phyloP scores from a whole-genome alignment of 2,888 invertebrate species.

The Dendrolimus pini region DNA sequence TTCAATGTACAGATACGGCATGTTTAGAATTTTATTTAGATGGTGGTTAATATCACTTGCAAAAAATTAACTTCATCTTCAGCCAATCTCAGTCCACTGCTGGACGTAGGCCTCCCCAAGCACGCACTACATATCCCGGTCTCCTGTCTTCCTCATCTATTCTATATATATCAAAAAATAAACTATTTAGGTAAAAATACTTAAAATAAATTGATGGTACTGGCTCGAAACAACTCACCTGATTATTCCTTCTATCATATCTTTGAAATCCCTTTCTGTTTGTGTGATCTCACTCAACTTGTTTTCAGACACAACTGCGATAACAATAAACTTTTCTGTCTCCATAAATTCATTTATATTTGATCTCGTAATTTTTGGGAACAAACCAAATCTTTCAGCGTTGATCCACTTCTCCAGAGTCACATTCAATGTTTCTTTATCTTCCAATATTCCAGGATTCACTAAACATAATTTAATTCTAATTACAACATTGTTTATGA shows the following conservation, averaged over 20 bases:
- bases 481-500: too few species aligned
- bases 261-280: constrained; percentile 88
- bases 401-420: constrained; percentile 92
- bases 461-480: constrained; percentile 26
- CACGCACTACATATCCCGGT: too few species aligned
- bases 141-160: too few species aligned
- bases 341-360: constrained; percentile 90
- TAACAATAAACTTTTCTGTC: constrained; percentile 90
- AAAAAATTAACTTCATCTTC: too few species aligned
- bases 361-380: constrained; percentile 90
- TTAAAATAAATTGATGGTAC: too few species aligned
- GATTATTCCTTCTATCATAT: constrained; percentile 89
- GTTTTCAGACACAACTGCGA: constrained; percentile 92
- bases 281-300: constrained; percentile 87
- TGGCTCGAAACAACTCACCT: constrained; percentile 43
- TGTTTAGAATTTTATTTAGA: too few species aligned
- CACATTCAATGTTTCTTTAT: constrained; percentile 70
- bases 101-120: too few species aligned
- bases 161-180: too few species aligned
- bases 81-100: too few species aligned
- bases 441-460: constrained; percentile 32
- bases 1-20: too few species aligned
- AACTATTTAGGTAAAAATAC: too few species aligned
- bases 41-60: too few species aligned
- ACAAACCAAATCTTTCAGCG: constrained; percentile 91